A percentile compares a stretch with the other conserved stretches of the same genome.
These are phyloP conservation scores for Apodemus agrarius DNA, from an alignment of 2,797 vertebrate genomes.

Conservation along the genomic window DNA sequence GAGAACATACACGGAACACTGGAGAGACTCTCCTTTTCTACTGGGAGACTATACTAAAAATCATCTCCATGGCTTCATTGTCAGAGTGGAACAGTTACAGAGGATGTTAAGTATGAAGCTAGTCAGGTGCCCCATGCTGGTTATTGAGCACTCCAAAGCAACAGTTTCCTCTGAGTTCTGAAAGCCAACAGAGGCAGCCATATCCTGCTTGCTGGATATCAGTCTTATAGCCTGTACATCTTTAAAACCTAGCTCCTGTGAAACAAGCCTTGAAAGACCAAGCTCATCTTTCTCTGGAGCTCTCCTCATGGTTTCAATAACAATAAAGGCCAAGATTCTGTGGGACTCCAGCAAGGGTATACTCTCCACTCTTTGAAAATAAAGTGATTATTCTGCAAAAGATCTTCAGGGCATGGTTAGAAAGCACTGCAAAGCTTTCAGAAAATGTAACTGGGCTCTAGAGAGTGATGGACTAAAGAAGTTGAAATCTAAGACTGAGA, in stretches of 20 bases:
- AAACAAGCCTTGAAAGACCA: background rate
- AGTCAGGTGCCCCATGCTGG: background rate
- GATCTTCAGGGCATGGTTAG: background rate
- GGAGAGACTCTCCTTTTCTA: background rate
- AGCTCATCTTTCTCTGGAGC: background rate
- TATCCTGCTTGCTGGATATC: background rate
- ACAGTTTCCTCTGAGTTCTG: background rate
- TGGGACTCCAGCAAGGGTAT: background rate
- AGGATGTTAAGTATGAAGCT: background rate
- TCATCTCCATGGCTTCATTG: background rate
- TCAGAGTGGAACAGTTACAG: background rate
- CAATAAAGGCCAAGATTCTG: background rate
- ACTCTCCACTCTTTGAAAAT: background rate
- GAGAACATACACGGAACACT: background rate
- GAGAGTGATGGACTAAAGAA: slow-evolving; percentile 39
- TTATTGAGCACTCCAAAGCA: background rate
- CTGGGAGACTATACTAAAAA: background rate
- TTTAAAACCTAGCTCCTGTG: background rate
- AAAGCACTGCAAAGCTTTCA: background rate
- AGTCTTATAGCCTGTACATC: background rate
- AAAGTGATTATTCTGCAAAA: slow-evolving; percentile 6
- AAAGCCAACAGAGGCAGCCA: background rate
- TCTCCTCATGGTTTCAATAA: background rate
- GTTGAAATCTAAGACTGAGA: background rate
- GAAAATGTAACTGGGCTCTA: background rate